Percentiles rank a stretch among this genome's conserved stretches.
Evolutionary conservation across 2,888 invertebrate genomes (phyloP).

Genomic region (Lymantria monacha): DNA sequence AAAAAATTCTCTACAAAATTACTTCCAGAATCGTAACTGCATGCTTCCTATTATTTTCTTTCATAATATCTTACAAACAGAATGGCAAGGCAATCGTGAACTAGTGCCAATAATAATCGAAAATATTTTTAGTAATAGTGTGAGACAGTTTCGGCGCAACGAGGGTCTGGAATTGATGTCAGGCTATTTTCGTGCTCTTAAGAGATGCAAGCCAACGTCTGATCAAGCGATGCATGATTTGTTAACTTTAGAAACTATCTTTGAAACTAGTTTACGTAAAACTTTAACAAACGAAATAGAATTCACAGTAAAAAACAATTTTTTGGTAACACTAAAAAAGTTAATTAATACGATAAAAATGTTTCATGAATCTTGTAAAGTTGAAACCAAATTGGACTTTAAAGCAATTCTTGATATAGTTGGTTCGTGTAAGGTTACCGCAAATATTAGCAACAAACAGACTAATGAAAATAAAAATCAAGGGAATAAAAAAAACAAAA

Average conservation of each 20-base stretch:
- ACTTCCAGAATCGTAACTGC: conserved; percentile 85
- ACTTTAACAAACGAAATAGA: conserved; percentile 60
- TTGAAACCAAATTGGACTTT: conserved; percentile 57
- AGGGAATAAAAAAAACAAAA: conserved; percentile 45
- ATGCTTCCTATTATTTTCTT: conserved; percentile 85
- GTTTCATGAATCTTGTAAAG: conserved; percentile 64
- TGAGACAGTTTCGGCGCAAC: conserved; percentile 85
- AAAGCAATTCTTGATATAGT: conserved; percentile 48
- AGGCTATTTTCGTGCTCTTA: conserved; percentile 84
- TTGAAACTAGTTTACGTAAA: conserved; percentile 63
- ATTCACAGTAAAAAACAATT: conserved; percentile 80
- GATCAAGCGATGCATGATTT: conserved; percentile 57
- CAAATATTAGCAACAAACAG: conserved; percentile 43
- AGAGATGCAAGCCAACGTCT: conserved; percentile 63
- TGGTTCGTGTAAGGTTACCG: conserved; percentile 48
- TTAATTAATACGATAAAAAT: conserved; percentile 77
- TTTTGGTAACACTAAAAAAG: conserved; percentile 76
- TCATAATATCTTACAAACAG: conserved; percentile 83
- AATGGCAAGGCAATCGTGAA: conserved; percentile 85
- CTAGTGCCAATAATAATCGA: conserved; percentile 82
- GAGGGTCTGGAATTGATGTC: conserved; percentile 86
- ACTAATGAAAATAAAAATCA: conserved; percentile 29
- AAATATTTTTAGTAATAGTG: conserved; percentile 81
- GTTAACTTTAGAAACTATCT: conserved; percentile 66
- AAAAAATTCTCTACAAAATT: conserved; percentile 78